Percentiles rank a stretch among this genome's conserved stretches.
Evolutionary conservation across 2,797 vertebrate genomes (phyloP).

Genomic region (Heteromormyrus szaboi): DNA sequence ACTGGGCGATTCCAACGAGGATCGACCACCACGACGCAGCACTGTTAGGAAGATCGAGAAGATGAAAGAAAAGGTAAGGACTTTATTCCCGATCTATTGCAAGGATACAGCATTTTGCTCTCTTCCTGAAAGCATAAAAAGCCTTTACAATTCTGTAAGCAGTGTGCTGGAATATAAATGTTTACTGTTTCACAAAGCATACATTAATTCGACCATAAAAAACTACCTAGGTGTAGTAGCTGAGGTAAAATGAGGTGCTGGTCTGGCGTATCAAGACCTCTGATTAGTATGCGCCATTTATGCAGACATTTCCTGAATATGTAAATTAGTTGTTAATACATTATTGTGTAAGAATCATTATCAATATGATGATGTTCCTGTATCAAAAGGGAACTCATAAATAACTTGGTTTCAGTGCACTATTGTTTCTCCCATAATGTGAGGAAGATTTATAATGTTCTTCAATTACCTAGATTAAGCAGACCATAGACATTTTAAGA

Average conservation of each 20-base stretch:
- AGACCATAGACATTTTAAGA: background rate
- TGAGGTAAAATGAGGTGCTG: background rate
- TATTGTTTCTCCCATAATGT: background rate
- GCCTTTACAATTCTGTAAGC: background rate
- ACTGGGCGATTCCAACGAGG: slow-evolving; percentile 75
- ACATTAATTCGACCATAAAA: background rate
- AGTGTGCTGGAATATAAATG: background rate
- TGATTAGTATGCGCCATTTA: background rate
- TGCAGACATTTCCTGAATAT: background rate
- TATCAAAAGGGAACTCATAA: background rate
- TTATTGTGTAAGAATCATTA: background rate
- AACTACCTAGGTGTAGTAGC: background rate
- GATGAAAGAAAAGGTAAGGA: slow-evolving; percentile 90
- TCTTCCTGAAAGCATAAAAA: background rate
- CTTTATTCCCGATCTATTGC: background rate
- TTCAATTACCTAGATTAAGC: background rate
- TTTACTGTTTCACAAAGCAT: background rate
- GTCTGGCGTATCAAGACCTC: background rate
- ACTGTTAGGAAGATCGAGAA: slow-evolving; percentile 98
- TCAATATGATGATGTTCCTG: background rate
- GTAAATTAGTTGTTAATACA: background rate
- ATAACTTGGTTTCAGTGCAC: background rate
- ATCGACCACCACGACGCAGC: slow-evolving; percentile 85
- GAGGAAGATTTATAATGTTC: background rate
- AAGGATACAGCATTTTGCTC: background rate